These are phyloP conservation scores for Malurus leucopterus DNA, from an alignment of 2,797 vertebrate genomes.

Conservation along the genomic window DNA sequence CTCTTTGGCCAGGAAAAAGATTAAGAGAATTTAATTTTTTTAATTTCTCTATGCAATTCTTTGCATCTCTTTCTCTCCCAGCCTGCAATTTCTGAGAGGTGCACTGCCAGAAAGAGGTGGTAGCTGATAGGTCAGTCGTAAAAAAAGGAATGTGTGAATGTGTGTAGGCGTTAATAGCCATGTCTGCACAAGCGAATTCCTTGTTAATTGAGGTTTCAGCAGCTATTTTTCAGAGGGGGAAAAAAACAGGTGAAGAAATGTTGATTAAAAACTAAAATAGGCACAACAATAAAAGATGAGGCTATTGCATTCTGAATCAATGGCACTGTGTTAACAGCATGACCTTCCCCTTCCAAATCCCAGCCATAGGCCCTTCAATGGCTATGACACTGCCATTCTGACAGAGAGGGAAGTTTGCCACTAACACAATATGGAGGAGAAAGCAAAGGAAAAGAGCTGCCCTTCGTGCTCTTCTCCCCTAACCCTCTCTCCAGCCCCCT, in stretches of 20 bases:
- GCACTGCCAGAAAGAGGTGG: background rate
- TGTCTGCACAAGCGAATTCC: background rate
- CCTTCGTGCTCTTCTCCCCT: background rate
- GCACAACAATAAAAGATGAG: constrained; percentile 26
- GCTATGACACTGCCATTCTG: background rate
- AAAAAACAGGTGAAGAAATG: background rate
- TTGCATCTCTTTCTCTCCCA: background rate
- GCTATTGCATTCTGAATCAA: constrained; percentile 31
- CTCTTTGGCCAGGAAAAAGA: background rate
- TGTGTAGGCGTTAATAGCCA: background rate
- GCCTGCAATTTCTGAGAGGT: background rate
- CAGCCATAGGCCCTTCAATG: background rate
- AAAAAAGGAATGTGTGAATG: background rate
- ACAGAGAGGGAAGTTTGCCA: background rate
- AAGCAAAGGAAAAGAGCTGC: background rate
- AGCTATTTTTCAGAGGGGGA: background rate
- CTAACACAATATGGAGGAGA: background rate
- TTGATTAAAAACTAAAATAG: constrained; percentile 29
- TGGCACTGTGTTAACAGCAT: constrained; percentile 22
- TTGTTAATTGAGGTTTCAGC: background rate
- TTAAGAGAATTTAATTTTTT: background rate
- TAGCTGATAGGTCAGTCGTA: background rate
- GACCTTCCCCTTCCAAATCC: background rate
- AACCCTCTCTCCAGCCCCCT: background rate
- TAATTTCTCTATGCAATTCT: background rate